A percentile compares a stretch with the other conserved stretches of the same genome.
Evolutionary conservation across 1,140 invertebrate species (phyloP).

Genomic region (Aphis gossypii): DNA sequence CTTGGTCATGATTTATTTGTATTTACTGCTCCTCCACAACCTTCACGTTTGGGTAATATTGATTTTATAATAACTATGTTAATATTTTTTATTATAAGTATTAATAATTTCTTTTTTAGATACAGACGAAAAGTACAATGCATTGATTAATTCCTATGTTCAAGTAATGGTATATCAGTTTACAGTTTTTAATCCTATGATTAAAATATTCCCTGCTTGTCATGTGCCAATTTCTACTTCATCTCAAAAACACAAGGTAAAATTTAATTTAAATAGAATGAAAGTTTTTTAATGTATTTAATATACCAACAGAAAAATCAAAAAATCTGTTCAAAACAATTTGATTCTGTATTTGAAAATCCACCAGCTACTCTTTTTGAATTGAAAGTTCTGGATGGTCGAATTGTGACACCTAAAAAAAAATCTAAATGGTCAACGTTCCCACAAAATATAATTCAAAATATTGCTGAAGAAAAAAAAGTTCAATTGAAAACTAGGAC

Average conservation of each 20-base stretch:
- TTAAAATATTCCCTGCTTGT: conserved; percentile 70
- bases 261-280: not conserved
- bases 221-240: conserved; percentile 64
- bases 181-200: conserved; percentile 66
- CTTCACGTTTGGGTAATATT: conserved; percentile 21
- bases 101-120: conserved; percentile 30
- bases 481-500: conserved; percentile 3
- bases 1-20: conserved; percentile 29
- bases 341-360: conserved; percentile 47
- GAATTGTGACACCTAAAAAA: conserved; percentile 51
- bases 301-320: conserved; percentile 40
- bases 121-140: not conserved
- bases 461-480: conserved; percentile 36
- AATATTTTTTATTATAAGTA: not conserved
- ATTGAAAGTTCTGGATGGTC: conserved; percentile 45
- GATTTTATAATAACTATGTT: not conserved
- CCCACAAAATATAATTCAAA: conserved; percentile 11
- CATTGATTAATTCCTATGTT: conserved; percentile 46
- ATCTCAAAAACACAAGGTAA: conserved; percentile 51
- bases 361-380: conserved; percentile 50
- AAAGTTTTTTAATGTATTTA: not conserved
- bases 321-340: conserved; percentile 43
- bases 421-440: conserved; percentile 16
- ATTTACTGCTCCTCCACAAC: conserved; percentile 5
- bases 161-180: conserved; percentile 65